These are phyloP conservation scores for Chalcosyrphus nemorum DNA, from an alignment of 2,888 invertebrate genomes.

Conservation along the genomic window DNA sequence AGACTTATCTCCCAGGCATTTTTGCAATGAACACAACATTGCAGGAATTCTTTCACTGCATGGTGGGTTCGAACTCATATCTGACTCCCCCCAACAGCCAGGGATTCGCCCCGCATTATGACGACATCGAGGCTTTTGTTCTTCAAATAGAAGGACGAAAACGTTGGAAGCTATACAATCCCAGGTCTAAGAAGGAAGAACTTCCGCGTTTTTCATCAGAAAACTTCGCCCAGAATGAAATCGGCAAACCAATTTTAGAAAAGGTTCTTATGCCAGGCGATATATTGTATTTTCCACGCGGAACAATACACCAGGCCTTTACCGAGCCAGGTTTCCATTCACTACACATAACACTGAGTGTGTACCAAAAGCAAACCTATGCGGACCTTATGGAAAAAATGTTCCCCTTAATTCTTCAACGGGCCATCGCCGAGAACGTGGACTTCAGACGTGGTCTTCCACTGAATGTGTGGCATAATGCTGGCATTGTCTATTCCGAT, in stretches of 20 bases:
- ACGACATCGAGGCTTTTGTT: conserved; percentile 99
- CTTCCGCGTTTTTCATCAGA: conserved; percentile 92
- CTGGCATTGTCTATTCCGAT: conserved; percentile 88
- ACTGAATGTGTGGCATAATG: conserved; percentile 87
- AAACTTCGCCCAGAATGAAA: conserved; percentile 88
- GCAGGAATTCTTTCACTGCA: conserved; percentile 96
- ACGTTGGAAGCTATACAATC: conserved; percentile 95
- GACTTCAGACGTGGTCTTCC: conserved; percentile 91
- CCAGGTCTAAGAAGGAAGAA: conserved; percentile 85
- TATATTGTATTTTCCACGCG: conserved; percentile 95
- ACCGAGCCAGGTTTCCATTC: conserved; percentile 92
- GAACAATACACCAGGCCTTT: conserved; percentile 92
- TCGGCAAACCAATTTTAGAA: conserved; percentile 91
- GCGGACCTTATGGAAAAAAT: conserved; percentile 93
- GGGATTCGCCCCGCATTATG: conserved; percentile 99
- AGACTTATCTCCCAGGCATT: conserved; percentile 88
- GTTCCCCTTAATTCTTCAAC: conserved; percentile 88
- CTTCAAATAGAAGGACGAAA: conserved; percentile 98
- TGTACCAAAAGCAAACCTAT: conserved; percentile 95
- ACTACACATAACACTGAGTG: conserved; percentile 96
- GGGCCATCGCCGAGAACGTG: conserved; percentile 87
- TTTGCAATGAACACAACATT: conserved; percentile 88
- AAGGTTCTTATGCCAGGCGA: conserved; percentile 92
- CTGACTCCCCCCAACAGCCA: conserved; percentile 97
- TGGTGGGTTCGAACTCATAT: conserved; percentile 98